Percentiles rank a stretch among this genome's conserved stretches.
These are phyloP conservation scores for Pantala flavescens DNA, from an alignment of 1,140 invertebrate species.

Conservation along the genomic window DNA sequence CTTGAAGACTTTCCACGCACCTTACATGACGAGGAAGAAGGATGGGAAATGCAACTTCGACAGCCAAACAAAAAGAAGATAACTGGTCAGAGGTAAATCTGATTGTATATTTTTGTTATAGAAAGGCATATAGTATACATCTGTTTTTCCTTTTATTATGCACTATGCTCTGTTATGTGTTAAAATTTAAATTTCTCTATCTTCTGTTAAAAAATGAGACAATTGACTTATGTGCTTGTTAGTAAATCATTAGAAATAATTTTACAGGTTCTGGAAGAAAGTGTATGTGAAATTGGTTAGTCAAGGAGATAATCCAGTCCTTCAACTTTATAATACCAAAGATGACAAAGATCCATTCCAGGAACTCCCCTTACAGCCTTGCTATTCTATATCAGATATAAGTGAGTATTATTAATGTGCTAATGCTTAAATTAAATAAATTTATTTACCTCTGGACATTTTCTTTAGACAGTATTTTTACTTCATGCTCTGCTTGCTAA, in stretches of 20 bases:
- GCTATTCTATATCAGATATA: conserved; percentile 84
- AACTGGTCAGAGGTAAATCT: conserved; percentile 65
- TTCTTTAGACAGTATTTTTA: too few relatives aligned
- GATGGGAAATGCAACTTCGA: conserved; percentile 93
- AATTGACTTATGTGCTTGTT: too few relatives aligned
- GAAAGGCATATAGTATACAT: too few relatives aligned
- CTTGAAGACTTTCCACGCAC: conserved; percentile 79
- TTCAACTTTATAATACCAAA: conserved; percentile 74
- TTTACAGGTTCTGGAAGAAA: conserved; percentile 89
- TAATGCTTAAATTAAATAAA: conserved; percentile 6
- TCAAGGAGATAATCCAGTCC: conserved; percentile 70
- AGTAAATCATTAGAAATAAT: too few relatives aligned
- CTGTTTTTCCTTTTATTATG: too few relatives aligned
- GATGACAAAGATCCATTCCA: conserved; percentile 86
- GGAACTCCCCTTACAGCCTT: conserved; percentile 84
- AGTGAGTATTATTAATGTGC: conserved; percentile 27
- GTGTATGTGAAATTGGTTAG: conserved; percentile 73
- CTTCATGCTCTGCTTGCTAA: background rate
- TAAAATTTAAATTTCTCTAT: too few relatives aligned
- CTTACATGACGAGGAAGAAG: conserved; percentile 64
- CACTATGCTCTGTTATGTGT: too few relatives aligned
- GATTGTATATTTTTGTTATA: too few relatives aligned
- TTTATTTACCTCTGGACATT: background rate
- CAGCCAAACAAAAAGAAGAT: conserved; percentile 98
- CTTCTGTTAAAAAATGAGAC: too few relatives aligned